Percentiles rank a stretch among this genome's conserved stretches.
Evolutionary conservation across 92 coral and sea anemone species (phyloP).

Genomic region (Ricordea florida): DNA sequence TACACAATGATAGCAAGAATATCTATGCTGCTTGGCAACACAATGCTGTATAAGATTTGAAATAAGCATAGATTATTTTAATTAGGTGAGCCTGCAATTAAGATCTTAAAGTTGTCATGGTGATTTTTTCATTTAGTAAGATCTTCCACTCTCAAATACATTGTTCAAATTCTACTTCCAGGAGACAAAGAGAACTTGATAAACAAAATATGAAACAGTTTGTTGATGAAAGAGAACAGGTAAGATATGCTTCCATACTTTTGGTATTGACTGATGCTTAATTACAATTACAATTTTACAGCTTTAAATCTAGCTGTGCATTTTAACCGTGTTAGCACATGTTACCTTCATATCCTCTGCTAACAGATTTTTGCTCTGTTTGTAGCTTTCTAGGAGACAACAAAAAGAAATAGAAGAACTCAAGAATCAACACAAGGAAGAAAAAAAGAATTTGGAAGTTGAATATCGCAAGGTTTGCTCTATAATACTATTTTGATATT

Average conservation of each 20-base stretch:
- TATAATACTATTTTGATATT: background rate
- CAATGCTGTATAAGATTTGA: background rate
- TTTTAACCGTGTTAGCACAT: too few relatives aligned
- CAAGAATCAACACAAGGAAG: slow-evolving; percentile 79
- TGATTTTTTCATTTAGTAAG: background rate
- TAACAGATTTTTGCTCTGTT: background rate
- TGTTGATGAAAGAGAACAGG: slow-evolving; percentile 84
- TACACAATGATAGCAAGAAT: too few relatives aligned
- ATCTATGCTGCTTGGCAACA: background rate
- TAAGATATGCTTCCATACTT: background rate
- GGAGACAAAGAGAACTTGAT: slow-evolving; percentile 81
- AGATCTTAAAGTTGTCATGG: too few relatives aligned
- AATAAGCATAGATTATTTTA: too few relatives aligned
- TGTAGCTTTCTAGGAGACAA: slow-evolving; percentile 80
- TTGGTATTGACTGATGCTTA: too few relatives aligned
- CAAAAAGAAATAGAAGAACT: slow-evolving; percentile 84
- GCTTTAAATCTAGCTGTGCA: too few relatives aligned
- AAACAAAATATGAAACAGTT: slow-evolving; percentile 80
- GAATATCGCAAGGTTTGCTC: slow-evolving; percentile 72
- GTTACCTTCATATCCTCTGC: too few relatives aligned
- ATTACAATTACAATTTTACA: too few relatives aligned
- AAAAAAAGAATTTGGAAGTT: slow-evolving; percentile 78
- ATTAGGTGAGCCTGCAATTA: background rate
- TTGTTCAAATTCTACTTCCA: slow-evolving; percentile 8
- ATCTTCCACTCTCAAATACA: too few relatives aligned